phyloP scores from a whole-genome alignment of 2,113 vertebrate genomes.

The Otis tarda region DNA sequence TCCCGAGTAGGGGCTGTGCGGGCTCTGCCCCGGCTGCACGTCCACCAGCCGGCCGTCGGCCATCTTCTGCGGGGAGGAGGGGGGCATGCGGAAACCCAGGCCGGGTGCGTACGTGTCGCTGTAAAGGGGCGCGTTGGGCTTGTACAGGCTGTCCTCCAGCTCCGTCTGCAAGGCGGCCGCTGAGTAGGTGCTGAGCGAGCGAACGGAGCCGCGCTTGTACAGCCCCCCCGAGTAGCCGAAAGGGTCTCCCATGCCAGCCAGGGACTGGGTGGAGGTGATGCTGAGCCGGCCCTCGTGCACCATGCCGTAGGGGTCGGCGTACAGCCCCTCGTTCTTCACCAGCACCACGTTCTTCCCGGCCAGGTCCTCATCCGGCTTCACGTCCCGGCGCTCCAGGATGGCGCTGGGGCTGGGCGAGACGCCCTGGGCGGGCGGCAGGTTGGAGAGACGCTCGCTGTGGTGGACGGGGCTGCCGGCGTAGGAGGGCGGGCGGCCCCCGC shows the following conservation, averaged over 20 bases:
- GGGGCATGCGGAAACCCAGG: conserved; percentile 89
- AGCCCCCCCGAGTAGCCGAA: conserved; percentile 90
- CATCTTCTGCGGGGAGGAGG: conserved; percentile 95
- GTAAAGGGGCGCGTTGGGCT: conserved; percentile 87
- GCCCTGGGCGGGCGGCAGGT: conserved; percentile 77
- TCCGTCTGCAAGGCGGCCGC: conserved; percentile 91
- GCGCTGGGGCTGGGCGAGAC: conserved; percentile 94
- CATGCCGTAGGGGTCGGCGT: conserved; percentile 92
- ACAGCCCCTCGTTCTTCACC: conserved; percentile 92
- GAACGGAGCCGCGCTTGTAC: conserved; percentile 92
- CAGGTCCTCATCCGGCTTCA: conserved; percentile 95
- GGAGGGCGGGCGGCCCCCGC: conserved; percentile 88
- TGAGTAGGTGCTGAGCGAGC: conserved; percentile 95
- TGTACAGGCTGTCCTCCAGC: conserved; percentile 91
- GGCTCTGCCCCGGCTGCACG: conserved; percentile 81
- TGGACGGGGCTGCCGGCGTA: conserved; percentile 87
- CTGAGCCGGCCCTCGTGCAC: conserved; percentile 94
- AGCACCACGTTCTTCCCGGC: conserved; percentile 91
- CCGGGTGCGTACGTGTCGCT: conserved; percentile 84
- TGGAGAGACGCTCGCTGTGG: conserved; percentile 76
- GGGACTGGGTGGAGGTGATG: conserved; percentile 90
- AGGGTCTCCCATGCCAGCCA: conserved; percentile 89
- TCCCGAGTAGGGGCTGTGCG: conserved; percentile 87
- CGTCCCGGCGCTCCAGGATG: conserved; percentile 96
- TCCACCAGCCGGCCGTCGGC: conserved; percentile 77